Percentiles rank a stretch among this genome's conserved stretches.
phyloP scores from a whole-genome alignment of 2,888 invertebrate species.

The Clostera curtula region DNA sequence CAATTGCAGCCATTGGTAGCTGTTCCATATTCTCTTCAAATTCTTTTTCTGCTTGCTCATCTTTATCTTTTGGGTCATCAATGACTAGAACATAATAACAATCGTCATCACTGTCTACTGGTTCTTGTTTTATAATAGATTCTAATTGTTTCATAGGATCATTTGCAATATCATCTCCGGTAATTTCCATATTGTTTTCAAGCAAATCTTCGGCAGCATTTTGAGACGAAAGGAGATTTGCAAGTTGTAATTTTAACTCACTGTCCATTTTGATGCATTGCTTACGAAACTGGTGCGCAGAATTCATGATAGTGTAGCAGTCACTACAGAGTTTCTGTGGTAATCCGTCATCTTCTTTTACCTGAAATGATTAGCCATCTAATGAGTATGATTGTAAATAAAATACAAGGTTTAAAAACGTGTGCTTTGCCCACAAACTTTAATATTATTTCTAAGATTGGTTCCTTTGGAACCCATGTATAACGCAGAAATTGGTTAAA shows the following conservation, averaged over 20 bases:
- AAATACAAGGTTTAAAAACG: too few species aligned
- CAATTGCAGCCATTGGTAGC: neutral
- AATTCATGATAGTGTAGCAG: constrained; percentile 48
- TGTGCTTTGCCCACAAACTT: too few species aligned
- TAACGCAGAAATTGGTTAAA: too few species aligned
- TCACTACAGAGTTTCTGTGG: constrained; percentile 59
- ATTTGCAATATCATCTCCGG: constrained; percentile 39
- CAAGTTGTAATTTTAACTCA: constrained; percentile 51
- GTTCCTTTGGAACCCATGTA: too few species aligned
- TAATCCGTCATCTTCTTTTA: constrained; percentile 50
- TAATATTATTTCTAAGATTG: too few species aligned
- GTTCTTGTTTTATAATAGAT: constrained; percentile 56
- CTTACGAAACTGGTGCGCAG: constrained; percentile 56
- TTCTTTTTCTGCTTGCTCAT: constrained; percentile 17
- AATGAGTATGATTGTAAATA: too few species aligned
- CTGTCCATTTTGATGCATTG: constrained; percentile 65
- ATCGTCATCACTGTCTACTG: constrained; percentile 62
- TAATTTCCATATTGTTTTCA: too few species aligned
- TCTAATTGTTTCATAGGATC: constrained; percentile 57
- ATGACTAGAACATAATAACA: constrained; percentile 66
- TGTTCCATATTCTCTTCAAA: neutral
- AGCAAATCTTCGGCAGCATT: too few species aligned
- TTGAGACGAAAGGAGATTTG: constrained; percentile 26
- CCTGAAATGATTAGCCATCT: too few species aligned
- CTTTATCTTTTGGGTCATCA: constrained; percentile 46